phyloP scores from a whole-genome alignment of 2,797 vertebrate species.

The Spheniscus humboldti region DNA sequence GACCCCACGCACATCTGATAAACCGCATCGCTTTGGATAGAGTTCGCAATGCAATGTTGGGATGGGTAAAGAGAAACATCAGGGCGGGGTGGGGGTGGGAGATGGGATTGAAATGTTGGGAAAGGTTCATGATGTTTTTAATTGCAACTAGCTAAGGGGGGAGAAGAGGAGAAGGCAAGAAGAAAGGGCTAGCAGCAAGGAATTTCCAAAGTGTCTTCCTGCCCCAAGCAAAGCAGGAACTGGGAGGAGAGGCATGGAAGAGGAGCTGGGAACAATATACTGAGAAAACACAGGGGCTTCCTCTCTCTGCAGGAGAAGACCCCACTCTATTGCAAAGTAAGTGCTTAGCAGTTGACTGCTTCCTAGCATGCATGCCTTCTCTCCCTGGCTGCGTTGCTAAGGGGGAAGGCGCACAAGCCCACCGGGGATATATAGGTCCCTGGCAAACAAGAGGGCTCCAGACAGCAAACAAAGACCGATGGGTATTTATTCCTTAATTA shows the following conservation, averaged over 20 bases:
- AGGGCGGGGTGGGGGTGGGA: rapidly evolving
- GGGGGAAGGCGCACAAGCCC: constrained; percentile 64
- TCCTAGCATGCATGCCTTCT: constrained; percentile 89
- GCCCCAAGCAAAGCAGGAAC: constrained; percentile 77
- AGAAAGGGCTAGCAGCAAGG: constrained; percentile 88
- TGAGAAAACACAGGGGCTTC: constrained; percentile 76
- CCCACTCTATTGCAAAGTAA: constrained; percentile 72
- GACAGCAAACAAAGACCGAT: constrained; percentile 68
- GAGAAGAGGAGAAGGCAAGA: constrained; percentile 17
- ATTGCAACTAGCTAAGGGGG: background rate
- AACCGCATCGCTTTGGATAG: background rate
- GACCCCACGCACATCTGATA: background rate
- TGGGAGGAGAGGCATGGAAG: constrained; percentile 80
- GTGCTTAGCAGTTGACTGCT: constrained; percentile 77
- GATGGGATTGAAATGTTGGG: background rate
- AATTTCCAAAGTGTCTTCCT: constrained; percentile 86
- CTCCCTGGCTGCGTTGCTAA: constrained; percentile 83
- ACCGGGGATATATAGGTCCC: constrained; percentile 27
- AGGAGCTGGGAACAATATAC: constrained; percentile 84
- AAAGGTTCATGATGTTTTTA: background rate
- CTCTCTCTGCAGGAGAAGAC: constrained; percentile 76
- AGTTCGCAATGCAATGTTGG: background rate
- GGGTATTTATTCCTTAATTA: constrained; percentile 72
- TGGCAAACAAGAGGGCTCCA: constrained; percentile 57
- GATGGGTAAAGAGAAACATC: background rate